Evolutionary conservation across 1,140 invertebrate genomes (phyloP), one percentile per base, ranked within the genome.

Genomic region (Trachymyrmex cornetzi): DNA sequence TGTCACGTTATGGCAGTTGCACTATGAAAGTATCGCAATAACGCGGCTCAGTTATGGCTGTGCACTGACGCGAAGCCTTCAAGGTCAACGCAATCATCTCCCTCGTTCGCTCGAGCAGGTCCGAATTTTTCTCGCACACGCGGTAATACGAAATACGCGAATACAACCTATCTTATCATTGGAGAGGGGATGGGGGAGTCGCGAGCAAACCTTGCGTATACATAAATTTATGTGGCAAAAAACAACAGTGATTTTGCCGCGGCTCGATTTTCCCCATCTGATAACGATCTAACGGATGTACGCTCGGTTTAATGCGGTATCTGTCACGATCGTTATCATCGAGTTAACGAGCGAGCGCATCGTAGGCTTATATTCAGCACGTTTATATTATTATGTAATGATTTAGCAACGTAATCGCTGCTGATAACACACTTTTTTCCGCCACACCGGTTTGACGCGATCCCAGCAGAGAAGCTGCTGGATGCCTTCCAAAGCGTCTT

Each of bases 61-160:
- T 53, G 81, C 89, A 91, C 66, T 66, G 86, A 72, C 91, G 90
- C 85, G 82, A 84, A 90, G 75, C 87, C 72, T 79, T 85, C 92
- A 93, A 93, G 92, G 92, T 92, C 92, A 92, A 38, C 75, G 84
- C 87, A 88, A 92, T 93, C 91, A 91, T 92, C 92, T 89, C 79
- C 85, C 87, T 91, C 86, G 86, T 88, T 87, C 84, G 85, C 69
- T 89, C 87, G 85, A 89, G 85, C 90, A 88, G 85, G 81, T 91
- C 87, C 74, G 82, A 91, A 87, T 90, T 86, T 88, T 92, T 69
- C 61, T 87, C 50, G n/a, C 66, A 34, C 69, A 53, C 38, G 64
- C 19, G 27, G 64, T 87, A 81, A 89, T 77, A 55, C 74, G 64
- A 77, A 67, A 85, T 82, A 77, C 85, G 69, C 67, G 75, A 79